Evolutionary conservation across 2,797 vertebrate genomes (phyloP).

Genomic region (Hyperoplus lanceolatus): DNA sequence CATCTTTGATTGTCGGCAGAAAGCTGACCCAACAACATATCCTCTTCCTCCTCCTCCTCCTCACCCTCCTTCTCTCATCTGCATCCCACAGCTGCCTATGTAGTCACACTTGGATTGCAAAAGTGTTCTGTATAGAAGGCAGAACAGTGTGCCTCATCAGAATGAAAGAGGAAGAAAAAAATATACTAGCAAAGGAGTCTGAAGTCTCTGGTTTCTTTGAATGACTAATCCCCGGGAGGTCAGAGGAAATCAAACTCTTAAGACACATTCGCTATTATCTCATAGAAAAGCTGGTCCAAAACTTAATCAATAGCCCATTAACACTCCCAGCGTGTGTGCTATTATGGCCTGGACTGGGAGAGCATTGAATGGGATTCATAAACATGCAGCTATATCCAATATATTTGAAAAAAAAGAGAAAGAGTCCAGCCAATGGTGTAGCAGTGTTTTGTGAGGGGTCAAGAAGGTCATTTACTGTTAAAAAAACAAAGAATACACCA

Average conservation of each 20-base stretch:
- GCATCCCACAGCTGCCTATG: slow-evolving; percentile 65
- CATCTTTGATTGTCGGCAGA: slow-evolving; percentile 64
- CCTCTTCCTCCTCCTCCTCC: slow-evolving; percentile 28
- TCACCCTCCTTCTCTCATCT: slow-evolving; percentile 42
- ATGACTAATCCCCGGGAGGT: slow-evolving; percentile 55
- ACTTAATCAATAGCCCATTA: slow-evolving; percentile 81
- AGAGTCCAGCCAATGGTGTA: slow-evolving; percentile 11
- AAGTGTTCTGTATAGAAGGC: slow-evolving; percentile 23
- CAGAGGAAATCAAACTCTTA: slow-evolving; percentile 50
- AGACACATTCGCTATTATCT: slow-evolving; percentile 66
- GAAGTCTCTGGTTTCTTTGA: slow-evolving; percentile 53
- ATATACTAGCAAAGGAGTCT: slow-evolving; percentile 30
- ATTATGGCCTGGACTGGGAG: slow-evolving; percentile 40
- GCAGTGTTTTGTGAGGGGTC: background rate
- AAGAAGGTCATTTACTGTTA: slow-evolving; percentile 21
- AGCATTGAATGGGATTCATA: slow-evolving; percentile 70
- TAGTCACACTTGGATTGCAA: slow-evolving; percentile 53
- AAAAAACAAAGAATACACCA: slow-evolving; percentile 1
- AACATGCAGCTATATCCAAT: slow-evolving; percentile 61
- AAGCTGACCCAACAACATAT: slow-evolving; percentile 51
- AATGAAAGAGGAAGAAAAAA: slow-evolving; percentile 14
- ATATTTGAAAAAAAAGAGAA: slow-evolving; percentile 38
- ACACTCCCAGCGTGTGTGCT: slow-evolving; percentile 55
- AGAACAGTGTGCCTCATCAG: slow-evolving; percentile 12
- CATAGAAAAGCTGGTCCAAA: slow-evolving; percentile 52